Evolutionary conservation across 2,797 vertebrate genomes (phyloP).

Genomic region (Platyrinchus mystaceus): DNA sequence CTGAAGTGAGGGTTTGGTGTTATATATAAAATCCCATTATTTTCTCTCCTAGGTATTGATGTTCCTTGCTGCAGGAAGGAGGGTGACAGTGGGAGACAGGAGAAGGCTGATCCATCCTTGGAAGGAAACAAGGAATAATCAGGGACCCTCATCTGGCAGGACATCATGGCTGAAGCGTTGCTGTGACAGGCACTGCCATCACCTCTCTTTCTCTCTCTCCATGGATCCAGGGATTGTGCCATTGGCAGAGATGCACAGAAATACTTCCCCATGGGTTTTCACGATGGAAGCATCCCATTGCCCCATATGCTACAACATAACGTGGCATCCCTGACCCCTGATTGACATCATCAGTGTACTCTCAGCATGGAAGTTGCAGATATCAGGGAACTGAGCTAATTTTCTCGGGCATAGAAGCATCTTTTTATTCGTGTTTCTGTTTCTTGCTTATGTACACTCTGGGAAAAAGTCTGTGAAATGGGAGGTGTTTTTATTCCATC

Average conservation of each 20-base stretch:
- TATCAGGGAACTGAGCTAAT: background rate
- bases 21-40: background rate
- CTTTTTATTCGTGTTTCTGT: background rate
- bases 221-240: rapidly evolving
- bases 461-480: rapidly evolving
- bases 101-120: background rate
- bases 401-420: background rate
- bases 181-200: background rate
- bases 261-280: background rate
- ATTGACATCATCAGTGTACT: background rate
- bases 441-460: background rate
- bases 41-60: background rate
- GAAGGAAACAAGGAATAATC: background rate
- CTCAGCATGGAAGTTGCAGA: background rate
- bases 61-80: background rate
- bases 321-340: background rate
- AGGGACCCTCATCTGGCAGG: background rate
- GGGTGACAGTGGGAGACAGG: background rate
- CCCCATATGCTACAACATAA: rapidly evolving
- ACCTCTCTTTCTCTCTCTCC: background rate
- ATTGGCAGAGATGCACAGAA: background rate
- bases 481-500: background rate
- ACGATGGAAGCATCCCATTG: background rate
- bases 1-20: background rate
- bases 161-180: background rate